phyloP scores from a whole-genome alignment of 92 coral and sea anemone species.

The Muricea muricata region DNA sequence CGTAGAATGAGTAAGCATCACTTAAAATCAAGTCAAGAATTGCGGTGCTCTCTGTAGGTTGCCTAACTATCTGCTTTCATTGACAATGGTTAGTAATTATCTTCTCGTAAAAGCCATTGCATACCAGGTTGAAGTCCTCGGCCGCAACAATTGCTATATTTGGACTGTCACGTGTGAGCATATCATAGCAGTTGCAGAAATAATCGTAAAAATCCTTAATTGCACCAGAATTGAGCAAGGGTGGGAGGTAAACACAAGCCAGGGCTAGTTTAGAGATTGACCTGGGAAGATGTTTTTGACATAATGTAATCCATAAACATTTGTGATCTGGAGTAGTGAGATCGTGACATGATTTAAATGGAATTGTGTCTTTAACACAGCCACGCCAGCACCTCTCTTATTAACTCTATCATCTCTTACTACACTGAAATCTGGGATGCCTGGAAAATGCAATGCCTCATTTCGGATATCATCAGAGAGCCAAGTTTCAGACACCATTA shows the following conservation, averaged over 20 bases:
- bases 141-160: background rate
- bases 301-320: background rate
- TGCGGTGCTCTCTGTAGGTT: no score
- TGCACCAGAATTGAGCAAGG: background rate
- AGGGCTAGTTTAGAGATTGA: background rate
- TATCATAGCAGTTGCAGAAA: background rate
- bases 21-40: no score
- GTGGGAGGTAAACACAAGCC: background rate
- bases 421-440: background rate
- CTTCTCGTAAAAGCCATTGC: background rate
- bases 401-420: background rate
- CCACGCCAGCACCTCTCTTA: background rate
- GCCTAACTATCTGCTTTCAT: background rate
- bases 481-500: background rate
- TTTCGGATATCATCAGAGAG: background rate
- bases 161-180: background rate
- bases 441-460: conserved; percentile 1
- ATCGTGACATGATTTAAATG: background rate
- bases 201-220: background rate
- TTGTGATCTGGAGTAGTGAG: background rate
- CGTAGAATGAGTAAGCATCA: background rate
- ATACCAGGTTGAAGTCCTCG: background rate
- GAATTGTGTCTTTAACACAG: background rate
- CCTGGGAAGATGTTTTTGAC: background rate
- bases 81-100: background rate